Percentiles rank a stretch among this genome's conserved stretches.
Conservation (phyloP, 1,140 invertebrate genomes). For the Dinoponera quadriceps region DNA sequence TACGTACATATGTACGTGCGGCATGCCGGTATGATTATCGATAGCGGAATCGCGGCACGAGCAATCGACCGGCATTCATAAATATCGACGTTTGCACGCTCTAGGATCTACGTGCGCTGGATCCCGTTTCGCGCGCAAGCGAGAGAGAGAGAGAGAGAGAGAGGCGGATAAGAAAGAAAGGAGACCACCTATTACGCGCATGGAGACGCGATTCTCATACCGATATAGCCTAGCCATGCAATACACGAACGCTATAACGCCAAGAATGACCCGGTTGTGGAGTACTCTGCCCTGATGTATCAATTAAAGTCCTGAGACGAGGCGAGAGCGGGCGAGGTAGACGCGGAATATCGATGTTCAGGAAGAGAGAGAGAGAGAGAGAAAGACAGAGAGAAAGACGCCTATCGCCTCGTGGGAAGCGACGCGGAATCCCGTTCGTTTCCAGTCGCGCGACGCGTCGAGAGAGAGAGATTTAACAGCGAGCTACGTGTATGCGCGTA, state of each 20-base stretch:
- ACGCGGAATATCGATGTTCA: conserved; percentile 23
- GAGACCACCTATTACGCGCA: conserved; percentile 13
- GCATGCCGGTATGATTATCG: conserved; percentile 5
- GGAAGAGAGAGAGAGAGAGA: neutral
- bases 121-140: neutral
- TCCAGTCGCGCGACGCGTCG: neutral
- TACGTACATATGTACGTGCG: neutral
- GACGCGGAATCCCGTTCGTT: conserved; percentile 23
- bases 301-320: conserved; percentile 24
- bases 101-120: neutral
- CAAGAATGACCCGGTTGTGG: conserved; percentile 14
- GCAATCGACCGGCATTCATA: conserved; percentile 6
- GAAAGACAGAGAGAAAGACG: neutral
- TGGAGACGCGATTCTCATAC: conserved; percentile 3
- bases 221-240: neutral
- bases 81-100: conserved; percentile 17
- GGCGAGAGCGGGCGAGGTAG: neutral
- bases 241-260: neutral
- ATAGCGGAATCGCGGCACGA: conserved; percentile 13
- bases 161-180: neutral
- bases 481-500: neutral
- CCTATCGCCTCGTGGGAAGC: conserved; percentile 8
- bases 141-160: no score
- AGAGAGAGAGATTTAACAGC: neutral
- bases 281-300: conserved; percentile 32